Percentiles rank a stretch among this genome's conserved stretches.
phyloP scores from a whole-genome alignment of 2,888 invertebrate species.

The Caenorhabditis angaria region DNA sequence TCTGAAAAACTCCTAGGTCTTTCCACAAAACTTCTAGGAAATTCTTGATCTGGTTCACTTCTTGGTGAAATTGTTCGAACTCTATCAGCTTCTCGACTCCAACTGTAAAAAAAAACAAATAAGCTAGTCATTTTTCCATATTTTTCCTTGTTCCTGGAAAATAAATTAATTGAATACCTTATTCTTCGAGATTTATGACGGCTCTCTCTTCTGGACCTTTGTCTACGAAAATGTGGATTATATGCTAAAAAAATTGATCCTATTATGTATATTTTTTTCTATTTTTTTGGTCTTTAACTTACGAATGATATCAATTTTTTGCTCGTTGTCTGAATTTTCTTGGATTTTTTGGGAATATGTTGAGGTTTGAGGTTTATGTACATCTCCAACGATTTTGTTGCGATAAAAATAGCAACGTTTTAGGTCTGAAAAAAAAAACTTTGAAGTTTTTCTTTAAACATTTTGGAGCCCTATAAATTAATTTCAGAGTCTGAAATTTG shows the following conservation, averaged over 20 bases:
- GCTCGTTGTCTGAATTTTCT: neutral
- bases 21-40: constrained; percentile 8
- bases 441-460: no score
- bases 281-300: no score
- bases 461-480: no score
- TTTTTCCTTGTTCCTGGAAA: neutral
- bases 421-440: constrained; percentile 12
- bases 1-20: constrained; percentile 15
- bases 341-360: constrained; percentile 12
- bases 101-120: constrained; percentile 17
- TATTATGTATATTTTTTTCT: neutral
- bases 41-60: constrained; percentile 22
- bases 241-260: constrained; percentile 16
- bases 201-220: constrained; percentile 9
- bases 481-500: no score
- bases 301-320: constrained; percentile 29
- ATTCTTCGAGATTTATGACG: constrained; percentile 18
- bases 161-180: constrained; percentile 2
- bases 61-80: constrained; percentile 34
- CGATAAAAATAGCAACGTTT: constrained; percentile 37
- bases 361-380: constrained; percentile 18
- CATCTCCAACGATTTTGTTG: constrained; percentile 27
- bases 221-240: constrained; percentile 32
- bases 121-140: neutral
- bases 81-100: constrained; percentile 36